phyloP scores from a whole-genome alignment of 2,113 vertebrate species.

The Ibidorhyncha struthersii region DNA sequence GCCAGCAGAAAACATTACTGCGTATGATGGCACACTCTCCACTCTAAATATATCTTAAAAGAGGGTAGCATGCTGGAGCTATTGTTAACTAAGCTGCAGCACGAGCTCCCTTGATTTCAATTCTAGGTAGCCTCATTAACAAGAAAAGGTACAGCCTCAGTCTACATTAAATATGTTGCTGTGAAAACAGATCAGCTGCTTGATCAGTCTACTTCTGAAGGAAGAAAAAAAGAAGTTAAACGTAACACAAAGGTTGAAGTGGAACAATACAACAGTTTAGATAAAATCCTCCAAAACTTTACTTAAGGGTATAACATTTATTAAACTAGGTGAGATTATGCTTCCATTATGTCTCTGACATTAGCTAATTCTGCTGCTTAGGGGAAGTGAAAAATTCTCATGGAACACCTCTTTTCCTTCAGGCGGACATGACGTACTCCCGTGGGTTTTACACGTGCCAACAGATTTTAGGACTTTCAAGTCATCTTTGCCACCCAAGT shows the following conservation, averaged over 20 bases:
- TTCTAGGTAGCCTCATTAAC: background rate
- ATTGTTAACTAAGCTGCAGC: background rate
- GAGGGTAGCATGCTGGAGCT: background rate
- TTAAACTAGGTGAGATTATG: background rate
- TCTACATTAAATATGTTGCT: background rate
- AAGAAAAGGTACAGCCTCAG: background rate
- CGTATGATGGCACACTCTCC: background rate
- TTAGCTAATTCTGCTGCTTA: background rate
- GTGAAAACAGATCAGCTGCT: background rate
- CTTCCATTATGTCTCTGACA: background rate
- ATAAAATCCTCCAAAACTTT: background rate
- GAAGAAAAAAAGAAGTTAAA: background rate
- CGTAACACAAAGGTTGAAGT: background rate
- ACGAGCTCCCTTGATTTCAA: background rate
- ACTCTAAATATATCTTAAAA: background rate
- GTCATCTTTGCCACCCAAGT: background rate
- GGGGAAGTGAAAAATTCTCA: background rate
- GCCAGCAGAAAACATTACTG: background rate
- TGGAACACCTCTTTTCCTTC: background rate
- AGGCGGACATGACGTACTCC: rapidly evolving
- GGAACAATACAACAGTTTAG: background rate
- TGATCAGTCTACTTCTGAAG: background rate
- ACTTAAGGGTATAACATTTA: background rate
- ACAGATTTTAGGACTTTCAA: background rate
- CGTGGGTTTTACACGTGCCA: background rate